phyloP scores from a whole-genome alignment of 2,797 vertebrate species.

The Myioborus melanocephalus region DNA sequence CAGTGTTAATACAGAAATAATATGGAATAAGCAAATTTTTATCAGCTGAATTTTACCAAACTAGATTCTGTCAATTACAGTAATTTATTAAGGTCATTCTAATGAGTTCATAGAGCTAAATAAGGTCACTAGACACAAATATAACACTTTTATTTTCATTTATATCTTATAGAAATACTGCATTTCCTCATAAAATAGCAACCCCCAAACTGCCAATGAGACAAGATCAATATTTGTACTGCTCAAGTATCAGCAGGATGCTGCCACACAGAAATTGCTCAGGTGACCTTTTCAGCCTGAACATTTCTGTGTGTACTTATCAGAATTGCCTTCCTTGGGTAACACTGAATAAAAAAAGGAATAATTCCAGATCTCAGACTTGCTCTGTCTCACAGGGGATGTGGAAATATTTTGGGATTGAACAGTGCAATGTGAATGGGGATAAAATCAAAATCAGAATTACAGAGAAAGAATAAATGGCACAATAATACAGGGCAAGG shows the following conservation, averaged over 20 bases:
- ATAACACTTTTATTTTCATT: background rate
- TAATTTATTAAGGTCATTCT: background rate
- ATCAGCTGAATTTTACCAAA: background rate
- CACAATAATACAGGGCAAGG: background rate
- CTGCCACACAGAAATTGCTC: background rate
- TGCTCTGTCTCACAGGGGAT: background rate
- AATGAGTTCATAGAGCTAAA: background rate
- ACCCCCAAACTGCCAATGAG: background rate
- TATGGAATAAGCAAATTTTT: background rate
- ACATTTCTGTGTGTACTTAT: fast-evolving
- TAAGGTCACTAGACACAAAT: background rate
- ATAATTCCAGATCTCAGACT: background rate
- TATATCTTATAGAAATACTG: background rate
- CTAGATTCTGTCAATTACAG: background rate
- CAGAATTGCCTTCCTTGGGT: background rate
- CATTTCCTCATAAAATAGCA: background rate
- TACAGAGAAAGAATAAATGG: background rate
- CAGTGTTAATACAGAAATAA: background rate
- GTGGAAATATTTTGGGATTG: background rate
- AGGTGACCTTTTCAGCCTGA: background rate
- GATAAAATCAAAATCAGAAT: background rate
- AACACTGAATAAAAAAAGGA: background rate
- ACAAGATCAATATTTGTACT: background rate
- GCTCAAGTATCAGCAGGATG: background rate
- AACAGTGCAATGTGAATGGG: background rate